Percentiles rank a stretch among this genome's conserved stretches.
Conservation (phyloP, 2,888 invertebrate genomes). For the Synergus japonicus region DNA sequence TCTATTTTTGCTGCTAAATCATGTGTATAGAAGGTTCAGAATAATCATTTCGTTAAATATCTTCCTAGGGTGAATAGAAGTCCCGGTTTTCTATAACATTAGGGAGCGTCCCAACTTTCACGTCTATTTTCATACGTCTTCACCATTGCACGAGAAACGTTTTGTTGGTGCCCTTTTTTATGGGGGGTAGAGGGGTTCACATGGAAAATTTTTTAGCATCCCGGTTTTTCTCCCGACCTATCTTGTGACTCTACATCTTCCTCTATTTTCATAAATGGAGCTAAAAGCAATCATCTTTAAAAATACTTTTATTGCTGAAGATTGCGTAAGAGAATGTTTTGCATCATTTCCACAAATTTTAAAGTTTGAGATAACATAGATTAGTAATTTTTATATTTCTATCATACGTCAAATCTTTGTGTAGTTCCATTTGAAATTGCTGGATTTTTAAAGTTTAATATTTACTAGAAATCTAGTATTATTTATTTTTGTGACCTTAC, state of each 20-base stretch:
- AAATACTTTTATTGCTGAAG: neutral
- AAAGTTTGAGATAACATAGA: neutral
- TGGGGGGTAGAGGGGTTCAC: too few relatives aligned
- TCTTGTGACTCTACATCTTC: neutral
- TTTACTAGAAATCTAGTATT: too few relatives aligned
- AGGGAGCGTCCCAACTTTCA: too few relatives aligned
- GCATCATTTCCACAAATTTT: neutral
- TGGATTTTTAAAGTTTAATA: neutral
- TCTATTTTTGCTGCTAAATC: neutral
- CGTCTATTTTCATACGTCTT: too few relatives aligned
- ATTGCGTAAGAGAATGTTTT: neutral
- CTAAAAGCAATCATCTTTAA: neutral
- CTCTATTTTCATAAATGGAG: too few relatives aligned
- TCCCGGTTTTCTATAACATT: too few relatives aligned
- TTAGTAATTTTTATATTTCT: neutral
- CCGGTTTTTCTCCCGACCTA: too few relatives aligned
- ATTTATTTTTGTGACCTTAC: neutral
- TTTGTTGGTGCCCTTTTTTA: too few relatives aligned
- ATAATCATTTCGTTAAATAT: neutral
- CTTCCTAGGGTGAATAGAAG: neutral
- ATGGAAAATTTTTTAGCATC: too few relatives aligned
- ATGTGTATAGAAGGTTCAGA: neutral
- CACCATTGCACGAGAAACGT: too few relatives aligned
- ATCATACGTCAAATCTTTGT: too few relatives aligned
- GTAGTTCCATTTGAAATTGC: neutral